phyloP scores from a whole-genome alignment of 2,888 invertebrate species.

The Cheilosia soror region DNA sequence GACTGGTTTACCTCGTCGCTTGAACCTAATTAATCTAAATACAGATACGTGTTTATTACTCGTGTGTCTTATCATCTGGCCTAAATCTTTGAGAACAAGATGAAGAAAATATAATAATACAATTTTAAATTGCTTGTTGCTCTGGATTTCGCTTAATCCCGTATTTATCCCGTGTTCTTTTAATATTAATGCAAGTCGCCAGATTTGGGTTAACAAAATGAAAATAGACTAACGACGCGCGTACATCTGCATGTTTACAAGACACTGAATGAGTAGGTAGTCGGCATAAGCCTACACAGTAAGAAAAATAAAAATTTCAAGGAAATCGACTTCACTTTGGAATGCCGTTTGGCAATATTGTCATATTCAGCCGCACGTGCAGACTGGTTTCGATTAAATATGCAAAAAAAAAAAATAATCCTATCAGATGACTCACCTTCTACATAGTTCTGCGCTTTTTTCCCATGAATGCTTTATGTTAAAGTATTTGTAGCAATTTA shows the following conservation, averaged over 20 bases:
- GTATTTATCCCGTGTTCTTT: conserved; percentile 17
- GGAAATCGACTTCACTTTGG: conserved; percentile 58
- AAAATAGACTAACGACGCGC: conserved; percentile 26
- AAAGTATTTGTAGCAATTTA: conserved; percentile 97
- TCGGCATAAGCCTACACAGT: conserved; percentile 18
- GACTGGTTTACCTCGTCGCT: conserved; percentile 17
- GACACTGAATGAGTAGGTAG: conserved; percentile 9
- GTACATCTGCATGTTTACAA: conserved; percentile 39
- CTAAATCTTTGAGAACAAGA: conserved; percentile 55
- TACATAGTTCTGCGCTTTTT: conserved; percentile 96
- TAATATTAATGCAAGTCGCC: conserved; percentile 16
- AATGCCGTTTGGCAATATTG: conserved; percentile 50
- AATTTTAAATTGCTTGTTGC: conserved; percentile 52
- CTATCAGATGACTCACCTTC: conserved; percentile 88
- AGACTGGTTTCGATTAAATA: conserved; percentile 45
- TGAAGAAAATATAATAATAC: conserved; percentile 26
- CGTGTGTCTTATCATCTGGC: conserved; percentile 40
- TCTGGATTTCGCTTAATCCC: conserved; percentile 42
- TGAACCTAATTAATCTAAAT: conserved; percentile 55
- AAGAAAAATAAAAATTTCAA: conserved; percentile 39
- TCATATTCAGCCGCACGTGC: conserved; percentile 48
- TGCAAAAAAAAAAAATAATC: conserved; percentile 13
- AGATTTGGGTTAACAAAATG: conserved; percentile 51
- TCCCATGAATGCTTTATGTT: conserved; percentile 98
- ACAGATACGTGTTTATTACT: conserved; percentile 26